A percentile compares a stretch with the other conserved stretches of the same genome.
These are phyloP conservation scores for Hirtodrosophila duncani DNA, from an alignment of 2,888 invertebrate genomes.

Conservation along the genomic window DNA sequence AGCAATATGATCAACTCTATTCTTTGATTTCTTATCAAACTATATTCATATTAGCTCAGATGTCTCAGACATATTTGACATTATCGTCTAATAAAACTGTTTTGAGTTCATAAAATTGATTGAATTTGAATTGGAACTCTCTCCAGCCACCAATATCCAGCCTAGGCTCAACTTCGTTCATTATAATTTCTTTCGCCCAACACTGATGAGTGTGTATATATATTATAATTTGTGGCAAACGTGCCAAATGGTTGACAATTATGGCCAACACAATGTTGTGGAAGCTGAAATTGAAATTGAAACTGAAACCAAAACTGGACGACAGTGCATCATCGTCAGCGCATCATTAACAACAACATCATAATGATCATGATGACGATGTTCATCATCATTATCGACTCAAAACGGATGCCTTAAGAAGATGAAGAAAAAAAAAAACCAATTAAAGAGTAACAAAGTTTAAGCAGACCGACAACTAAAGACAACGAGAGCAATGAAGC, in stretches of 20 bases:
- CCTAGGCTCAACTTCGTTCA: too few species aligned
- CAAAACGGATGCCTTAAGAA: constrained; percentile 61
- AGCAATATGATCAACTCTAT: too few species aligned
- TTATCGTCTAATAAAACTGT: too few species aligned
- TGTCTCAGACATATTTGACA: too few species aligned
- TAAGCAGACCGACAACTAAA: constrained; percentile 49
- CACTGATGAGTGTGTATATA: constrained; percentile 32
- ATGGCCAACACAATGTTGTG: constrained; percentile 49
- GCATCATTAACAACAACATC: constrained; percentile 10
- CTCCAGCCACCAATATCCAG: too few species aligned
- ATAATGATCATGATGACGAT: constrained; percentile 7
- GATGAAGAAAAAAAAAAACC: constrained; percentile 59
- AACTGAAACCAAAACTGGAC: constrained; percentile 28
- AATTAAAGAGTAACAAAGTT: constrained; percentile 72
- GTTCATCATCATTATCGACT: background rate
- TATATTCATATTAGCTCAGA: too few species aligned
- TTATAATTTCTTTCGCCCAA: too few species aligned
- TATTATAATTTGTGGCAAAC: constrained; percentile 64
- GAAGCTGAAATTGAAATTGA: too few species aligned
- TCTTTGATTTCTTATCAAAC: too few species aligned
- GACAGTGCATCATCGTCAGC: constrained; percentile 58
- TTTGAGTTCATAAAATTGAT: too few species aligned
- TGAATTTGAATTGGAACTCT: too few species aligned
- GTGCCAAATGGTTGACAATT: constrained; percentile 66
- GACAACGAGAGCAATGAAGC: constrained; percentile 60